phyloP scores from a whole-genome alignment of 2,113 vertebrate species.

The Malaclemys terrapin region DNA sequence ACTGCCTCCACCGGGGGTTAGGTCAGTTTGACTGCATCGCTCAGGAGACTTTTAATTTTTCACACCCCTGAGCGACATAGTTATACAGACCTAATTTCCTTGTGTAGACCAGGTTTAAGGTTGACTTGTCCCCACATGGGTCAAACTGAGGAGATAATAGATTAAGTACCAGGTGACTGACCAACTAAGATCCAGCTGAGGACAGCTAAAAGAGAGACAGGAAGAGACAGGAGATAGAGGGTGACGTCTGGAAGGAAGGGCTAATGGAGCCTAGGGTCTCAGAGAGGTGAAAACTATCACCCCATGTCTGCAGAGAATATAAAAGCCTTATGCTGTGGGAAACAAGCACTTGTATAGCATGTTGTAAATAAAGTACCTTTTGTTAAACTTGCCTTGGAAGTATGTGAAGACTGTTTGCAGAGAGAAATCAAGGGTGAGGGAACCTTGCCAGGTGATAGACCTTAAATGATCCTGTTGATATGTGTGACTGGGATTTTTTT shows the following conservation, averaged over 20 bases:
- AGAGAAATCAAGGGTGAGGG: background rate
- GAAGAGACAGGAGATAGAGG: background rate
- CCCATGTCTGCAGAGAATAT: background rate
- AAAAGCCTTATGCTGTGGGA: background rate
- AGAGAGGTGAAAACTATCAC: background rate
- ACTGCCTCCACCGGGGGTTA: background rate
- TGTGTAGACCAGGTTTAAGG: background rate
- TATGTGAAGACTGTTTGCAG: background rate
- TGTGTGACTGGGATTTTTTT: conserved; percentile 19
- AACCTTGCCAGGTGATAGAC: background rate
- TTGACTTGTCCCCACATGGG: background rate
- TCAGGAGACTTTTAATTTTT: background rate
- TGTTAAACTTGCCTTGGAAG: background rate
- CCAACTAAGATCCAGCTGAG: background rate
- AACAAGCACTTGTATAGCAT: background rate
- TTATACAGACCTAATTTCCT: background rate
- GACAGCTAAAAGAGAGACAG: background rate
- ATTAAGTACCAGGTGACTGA: background rate
- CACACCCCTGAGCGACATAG: background rate
- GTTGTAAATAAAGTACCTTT: background rate
- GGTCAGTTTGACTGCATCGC: background rate
- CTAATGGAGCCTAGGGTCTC: background rate
- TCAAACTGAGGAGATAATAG: background rate
- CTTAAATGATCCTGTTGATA: background rate
- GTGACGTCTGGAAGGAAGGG: background rate